These are phyloP conservation scores for Cheumatopsyche charites DNA, from an alignment of 1,140 invertebrate species.

Conservation along the genomic window DNA sequence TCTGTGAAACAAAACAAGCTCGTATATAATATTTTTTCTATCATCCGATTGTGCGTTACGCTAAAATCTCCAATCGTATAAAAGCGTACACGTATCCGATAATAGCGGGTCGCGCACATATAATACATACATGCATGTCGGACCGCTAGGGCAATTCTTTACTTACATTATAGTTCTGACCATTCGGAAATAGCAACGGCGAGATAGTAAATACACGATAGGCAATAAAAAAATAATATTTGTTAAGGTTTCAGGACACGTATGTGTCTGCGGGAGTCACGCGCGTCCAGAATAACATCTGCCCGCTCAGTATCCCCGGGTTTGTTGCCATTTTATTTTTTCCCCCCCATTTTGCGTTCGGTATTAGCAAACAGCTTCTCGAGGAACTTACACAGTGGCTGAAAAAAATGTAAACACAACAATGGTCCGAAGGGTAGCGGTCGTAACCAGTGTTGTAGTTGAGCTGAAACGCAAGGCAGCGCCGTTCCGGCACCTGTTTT, in stretches of 20 bases:
- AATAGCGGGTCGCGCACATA: slow-evolving; percentile 9
- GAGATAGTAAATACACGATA: slow-evolving; percentile 37
- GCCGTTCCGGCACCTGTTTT: too few species aligned
- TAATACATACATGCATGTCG: slow-evolving; percentile 30
- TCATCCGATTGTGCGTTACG: neutral
- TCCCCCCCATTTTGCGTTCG: neutral
- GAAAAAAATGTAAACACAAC: slow-evolving; percentile 31
- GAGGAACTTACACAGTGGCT: slow-evolving; percentile 25
- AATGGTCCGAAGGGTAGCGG: slow-evolving; percentile 6
- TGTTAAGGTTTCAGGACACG: slow-evolving; percentile 37
- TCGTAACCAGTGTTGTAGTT: too few species aligned
- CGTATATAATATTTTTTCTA: neutral
- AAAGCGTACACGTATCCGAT: slow-evolving; percentile 16
- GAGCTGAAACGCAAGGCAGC: too few species aligned
- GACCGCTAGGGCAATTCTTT: slow-evolving; percentile 29
- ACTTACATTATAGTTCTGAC: slow-evolving; percentile 36
- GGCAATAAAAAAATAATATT: slow-evolving; percentile 41
- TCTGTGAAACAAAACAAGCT: too few species aligned
- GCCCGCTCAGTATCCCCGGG: slow-evolving; percentile 21
- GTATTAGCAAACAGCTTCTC: slow-evolving; percentile 32
- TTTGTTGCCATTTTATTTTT: slow-evolving; percentile 33
- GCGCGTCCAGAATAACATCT: slow-evolving; percentile 39
- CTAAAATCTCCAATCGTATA: neutral
- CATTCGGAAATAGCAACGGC: slow-evolving; percentile 38
- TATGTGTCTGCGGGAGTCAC: slow-evolving; percentile 38